Base-by-base conservation (phyloP, 2,888 invertebrate genomes). In the Pseudococcus longispinus region DNA sequence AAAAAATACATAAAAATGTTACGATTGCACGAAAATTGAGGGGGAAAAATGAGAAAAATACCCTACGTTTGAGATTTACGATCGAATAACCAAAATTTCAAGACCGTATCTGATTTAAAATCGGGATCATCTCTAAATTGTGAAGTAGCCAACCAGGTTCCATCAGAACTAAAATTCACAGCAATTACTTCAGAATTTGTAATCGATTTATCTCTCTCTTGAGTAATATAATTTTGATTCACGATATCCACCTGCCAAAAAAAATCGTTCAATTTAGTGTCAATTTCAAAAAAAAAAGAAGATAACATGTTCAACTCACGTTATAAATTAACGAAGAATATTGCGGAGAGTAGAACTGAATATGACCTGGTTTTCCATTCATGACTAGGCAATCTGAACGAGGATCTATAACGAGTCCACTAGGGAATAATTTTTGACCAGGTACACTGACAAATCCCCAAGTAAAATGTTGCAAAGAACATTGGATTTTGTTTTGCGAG, bases 21-120 rank as follows among this genome's bases (percentile, higher is more conserved):
- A 46, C 15, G 13, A 46, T 15, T 46, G 1, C 0, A 46, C 44
- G 13, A 13, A 8, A 46, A 46, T n/a, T 46, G 15, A 42, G 1
- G 15, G 42, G 23, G 13, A 20, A 80, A 80, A 11, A 80, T 26
- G 11, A 20, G 3, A 8, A 42, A n/a, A n/a, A 42, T 20, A 80
- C 20, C 90, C 91, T 91, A 95, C 94, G 90, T 92, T 91, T 95
- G 94, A 84, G 91, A 91, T 65, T 92, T 91, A 1, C 91, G 90
- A 89, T 93, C 91, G 89, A 93, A 95, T 87, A 91, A 89, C 96
- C 96, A 96, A 91, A 96, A 96, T 90, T 96, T 96, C 0, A 96
- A 91, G 87, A 94, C 91, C 5, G 94, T 91, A 91, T 96, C 95
- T 6, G 92, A 91, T 83, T 91, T 91, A 88, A 92, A 92, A 74